These are phyloP conservation scores for Turritopsis rubra DNA, from an alignment of 30 jellyfish, hydroid and myxozoan genomes.

Conservation along the genomic window DNA sequence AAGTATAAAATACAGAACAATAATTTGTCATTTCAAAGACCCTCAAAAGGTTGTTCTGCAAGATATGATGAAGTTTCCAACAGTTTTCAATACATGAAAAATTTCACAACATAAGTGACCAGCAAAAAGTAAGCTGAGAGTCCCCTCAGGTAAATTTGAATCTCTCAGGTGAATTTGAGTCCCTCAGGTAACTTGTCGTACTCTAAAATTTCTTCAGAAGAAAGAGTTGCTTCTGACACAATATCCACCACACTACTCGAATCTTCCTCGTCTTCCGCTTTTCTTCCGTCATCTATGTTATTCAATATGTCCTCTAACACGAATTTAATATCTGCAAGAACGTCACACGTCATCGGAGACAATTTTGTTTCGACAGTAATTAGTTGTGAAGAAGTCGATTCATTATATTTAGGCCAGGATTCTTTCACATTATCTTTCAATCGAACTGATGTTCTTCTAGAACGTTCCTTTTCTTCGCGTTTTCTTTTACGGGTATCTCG, in stretches of 20 bases:
- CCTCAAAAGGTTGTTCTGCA: too few relatives aligned
- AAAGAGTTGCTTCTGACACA: not conserved
- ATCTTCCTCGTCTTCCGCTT: not conserved
- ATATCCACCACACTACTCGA: not conserved
- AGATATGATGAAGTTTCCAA: too few relatives aligned
- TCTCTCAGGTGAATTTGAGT: too few relatives aligned
- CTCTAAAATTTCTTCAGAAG: not conserved
- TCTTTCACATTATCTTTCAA: not conserved
- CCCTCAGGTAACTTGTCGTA: too few relatives aligned
- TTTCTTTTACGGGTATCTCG: constrained; percentile 22
- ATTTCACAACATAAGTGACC: too few relatives aligned
- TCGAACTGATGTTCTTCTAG: not conserved
- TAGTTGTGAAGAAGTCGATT: not conserved
- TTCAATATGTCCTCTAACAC: not conserved
- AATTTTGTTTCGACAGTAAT: not conserved
- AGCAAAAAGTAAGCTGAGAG: too few relatives aligned
- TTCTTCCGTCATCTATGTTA: not conserved
- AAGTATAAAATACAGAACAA: too few relatives aligned
- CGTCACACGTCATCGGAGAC: not conserved
- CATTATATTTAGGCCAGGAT: not conserved
- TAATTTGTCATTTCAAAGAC: too few relatives aligned
- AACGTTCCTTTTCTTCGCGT: not conserved
- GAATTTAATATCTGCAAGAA: not conserved
- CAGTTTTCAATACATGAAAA: too few relatives aligned
- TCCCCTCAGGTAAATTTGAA: too few relatives aligned